Evolutionary conservation across 2,113 vertebrate genomes (phyloP), one percentile per base, ranked within the genome.

Genomic region (Scolopax mira): DNA sequence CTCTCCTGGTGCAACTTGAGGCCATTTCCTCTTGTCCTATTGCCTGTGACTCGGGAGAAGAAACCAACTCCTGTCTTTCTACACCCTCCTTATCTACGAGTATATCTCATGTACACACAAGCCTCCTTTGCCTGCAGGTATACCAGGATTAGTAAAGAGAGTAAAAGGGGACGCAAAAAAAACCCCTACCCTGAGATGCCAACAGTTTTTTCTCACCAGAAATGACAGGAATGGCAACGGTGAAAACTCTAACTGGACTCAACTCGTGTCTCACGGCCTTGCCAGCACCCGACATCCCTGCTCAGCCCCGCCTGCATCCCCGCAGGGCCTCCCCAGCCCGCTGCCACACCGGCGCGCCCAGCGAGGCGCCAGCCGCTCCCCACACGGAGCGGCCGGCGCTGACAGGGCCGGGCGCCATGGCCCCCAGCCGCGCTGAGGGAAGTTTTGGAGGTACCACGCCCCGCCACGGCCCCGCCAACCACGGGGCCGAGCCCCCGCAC

Each of bases 141-240:
- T 6, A 10, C 13, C 18, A 2, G 49, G 14, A 60, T 39, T 17
- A 48, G 8, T 30, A 23, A 31, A 7, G 14, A 39, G 5, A 28
- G 24, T 25, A 44, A 46, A 60, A 33, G 1, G 10, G 3, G 31
- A 35, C 21, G 25, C 6, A 14, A 23, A 12, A 16, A 21, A 22
- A 31, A 15, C 41, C 10, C 27, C 39, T 39, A 21, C 62, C 8
- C 35, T 41, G 13, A 25, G 41, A n/a, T 13, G 37, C n/a, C 70
- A 73, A n/a, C 1, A 41, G 25, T 14, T 19, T 33, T 27, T 22
- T 12, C 28, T 31, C 14, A 30, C 11, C 51, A 10, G 55, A 61
- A 31, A 58, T 15, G 12, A 8, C 51, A 4, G 0, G 33, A 44
- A 27, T 0, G 7, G 33, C 10, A 7, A 10, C 0, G 7, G 18